These are phyloP conservation scores for Zapornia atra DNA, from an alignment of 2,113 vertebrate species.

Conservation along the genomic window DNA sequence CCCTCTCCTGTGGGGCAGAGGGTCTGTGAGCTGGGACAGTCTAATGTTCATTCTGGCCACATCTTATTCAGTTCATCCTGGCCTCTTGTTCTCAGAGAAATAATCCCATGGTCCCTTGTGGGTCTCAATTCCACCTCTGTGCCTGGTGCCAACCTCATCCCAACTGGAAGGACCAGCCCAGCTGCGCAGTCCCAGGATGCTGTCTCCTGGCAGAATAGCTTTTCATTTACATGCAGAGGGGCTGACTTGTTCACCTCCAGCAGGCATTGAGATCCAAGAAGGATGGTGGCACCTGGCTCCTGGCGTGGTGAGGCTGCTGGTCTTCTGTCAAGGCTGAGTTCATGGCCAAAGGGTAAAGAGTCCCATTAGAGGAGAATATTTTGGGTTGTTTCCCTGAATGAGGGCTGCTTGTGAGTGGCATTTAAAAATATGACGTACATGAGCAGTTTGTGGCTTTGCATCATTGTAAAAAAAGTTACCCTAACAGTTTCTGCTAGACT, in stretches of 20 bases:
- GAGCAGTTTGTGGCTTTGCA: not conserved
- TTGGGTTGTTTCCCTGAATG: not conserved
- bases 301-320: not conserved
- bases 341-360: not conserved
- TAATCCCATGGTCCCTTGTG: not conserved
- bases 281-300: not conserved
- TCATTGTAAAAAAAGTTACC: not conserved
- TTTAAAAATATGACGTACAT: not conserved
- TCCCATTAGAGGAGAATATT: not conserved
- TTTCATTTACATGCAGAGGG: fast-evolving
- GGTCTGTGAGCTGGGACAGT: not conserved
- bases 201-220: not conserved
- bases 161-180: not conserved
- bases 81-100: not conserved
- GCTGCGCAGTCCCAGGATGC: not conserved
- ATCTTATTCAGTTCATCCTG: not conserved
- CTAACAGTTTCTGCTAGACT: not conserved
- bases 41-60: not conserved
- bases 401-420: not conserved
- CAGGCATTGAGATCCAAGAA: not conserved
- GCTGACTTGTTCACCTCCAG: not conserved
- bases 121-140: not conserved
- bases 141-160: not conserved
- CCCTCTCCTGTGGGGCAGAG: not conserved
- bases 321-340: not conserved